phyloP scores from a whole-genome alignment of 1,140 invertebrate species.

The Epicauta chinensis region DNA sequence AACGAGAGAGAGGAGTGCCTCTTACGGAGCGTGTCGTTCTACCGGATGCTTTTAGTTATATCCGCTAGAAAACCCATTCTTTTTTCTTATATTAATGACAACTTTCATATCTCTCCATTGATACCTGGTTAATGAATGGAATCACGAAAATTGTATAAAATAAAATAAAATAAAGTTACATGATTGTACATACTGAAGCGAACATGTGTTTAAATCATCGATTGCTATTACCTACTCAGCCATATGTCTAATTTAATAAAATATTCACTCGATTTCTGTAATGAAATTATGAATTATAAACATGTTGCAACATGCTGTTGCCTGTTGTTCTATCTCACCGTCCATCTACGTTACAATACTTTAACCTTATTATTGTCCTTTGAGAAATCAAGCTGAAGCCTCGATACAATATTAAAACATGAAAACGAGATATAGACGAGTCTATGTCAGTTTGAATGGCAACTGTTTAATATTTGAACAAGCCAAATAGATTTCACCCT shows the following conservation, averaged over 20 bases:
- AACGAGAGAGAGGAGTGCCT: not conserved
- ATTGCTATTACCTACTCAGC: too few relatives aligned
- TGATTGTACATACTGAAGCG: too few relatives aligned
- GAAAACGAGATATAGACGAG: constrained; percentile 20
- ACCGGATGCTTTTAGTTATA: constrained; percentile 18
- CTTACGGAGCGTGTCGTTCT: constrained; percentile 6
- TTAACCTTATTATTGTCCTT: constrained; percentile 13
- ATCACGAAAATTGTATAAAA: not conserved
- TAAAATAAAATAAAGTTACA: too few relatives aligned
- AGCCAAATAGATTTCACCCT: constrained; percentile 23
- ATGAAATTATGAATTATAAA: constrained; percentile 16
- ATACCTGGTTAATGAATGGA: constrained; percentile 24
- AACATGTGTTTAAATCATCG: too few relatives aligned
- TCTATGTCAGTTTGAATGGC: constrained; percentile 19
- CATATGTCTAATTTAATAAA: constrained; percentile 7
- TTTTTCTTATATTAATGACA: too few relatives aligned
- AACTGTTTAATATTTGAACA: constrained; percentile 26
- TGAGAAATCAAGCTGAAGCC: constrained; percentile 14
- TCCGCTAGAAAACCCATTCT: constrained; percentile 15
- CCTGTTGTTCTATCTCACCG: not conserved
- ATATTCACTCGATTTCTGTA: constrained; percentile 13
- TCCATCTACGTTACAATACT: too few relatives aligned
- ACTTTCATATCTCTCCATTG: constrained; percentile 8
- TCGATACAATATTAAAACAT: constrained; percentile 2
- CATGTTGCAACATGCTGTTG: constrained; percentile 1